Evolutionary conservation across 2,888 invertebrate genomes (phyloP), one percentile per base, ranked within the genome.

Genomic region (Monochamus alternatus): DNA sequence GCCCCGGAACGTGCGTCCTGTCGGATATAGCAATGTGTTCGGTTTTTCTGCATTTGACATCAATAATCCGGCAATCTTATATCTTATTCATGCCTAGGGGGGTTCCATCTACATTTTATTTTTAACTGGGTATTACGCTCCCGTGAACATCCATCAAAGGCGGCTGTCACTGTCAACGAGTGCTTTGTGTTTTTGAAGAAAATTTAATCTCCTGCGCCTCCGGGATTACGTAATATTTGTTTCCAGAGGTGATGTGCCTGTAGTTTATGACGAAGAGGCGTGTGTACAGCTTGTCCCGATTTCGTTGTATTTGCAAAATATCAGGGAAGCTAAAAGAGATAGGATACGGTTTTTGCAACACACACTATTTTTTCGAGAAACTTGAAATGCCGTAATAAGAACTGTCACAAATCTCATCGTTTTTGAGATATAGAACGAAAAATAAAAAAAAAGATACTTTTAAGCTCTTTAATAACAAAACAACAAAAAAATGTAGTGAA

Each of bases 61-160:
- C 69, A 60, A 69, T 69, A 60, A 60, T 59, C 59, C 68, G 12
- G 31, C 47, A 44, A 60, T 60, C 66, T 74, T 70, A 71, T 74
- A 67, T 65, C 71, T 71, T 74, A 76, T 76, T 73, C 74, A 68
- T 70, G 58, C 30, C 44, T 68, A 74, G 64, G 66, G 64, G 67
- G 60, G 60, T 69, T 59, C 60, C 60, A 58, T 69, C 44, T 69
- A 69, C 60, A 60, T 69, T 69, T 69, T 69, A 69, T 69, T 69
- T 69, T 69, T 69, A 69, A 69, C 59, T 55, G 60, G 31, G 60
- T 69, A 60, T 44, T 22, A 47, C 69, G 69, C 43, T 22, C 47
- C 47, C 1, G 31, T 44, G 69, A 60, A 60, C 69, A 51, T 69
- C 60, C 55, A 47, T 69, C 60, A 69, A 47, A 31, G 14, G 47